Evolutionary conservation across 2,113 vertebrate species (phyloP).

Genomic region (Patagioenas fasciata): DNA sequence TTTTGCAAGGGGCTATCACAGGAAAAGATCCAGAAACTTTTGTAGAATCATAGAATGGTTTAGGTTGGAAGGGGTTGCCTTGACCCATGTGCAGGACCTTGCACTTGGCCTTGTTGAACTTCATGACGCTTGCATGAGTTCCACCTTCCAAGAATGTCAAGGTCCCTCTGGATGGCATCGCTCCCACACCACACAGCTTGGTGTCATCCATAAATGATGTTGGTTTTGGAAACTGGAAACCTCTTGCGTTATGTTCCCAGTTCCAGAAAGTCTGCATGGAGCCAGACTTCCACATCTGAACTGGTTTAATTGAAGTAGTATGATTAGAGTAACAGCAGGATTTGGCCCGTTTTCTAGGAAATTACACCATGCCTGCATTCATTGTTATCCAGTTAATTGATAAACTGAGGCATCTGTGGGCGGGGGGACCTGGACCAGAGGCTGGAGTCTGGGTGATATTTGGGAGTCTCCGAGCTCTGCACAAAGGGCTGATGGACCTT

Average conservation of each 20-base stretch:
- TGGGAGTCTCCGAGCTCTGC: not conserved
- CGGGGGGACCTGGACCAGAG: not conserved
- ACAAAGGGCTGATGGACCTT: not conserved
- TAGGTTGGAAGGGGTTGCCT: no score
- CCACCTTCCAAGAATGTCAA: no score
- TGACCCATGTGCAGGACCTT: no score
- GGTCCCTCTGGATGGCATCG: no score
- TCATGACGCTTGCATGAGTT: no score
- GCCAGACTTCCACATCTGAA: not conserved
- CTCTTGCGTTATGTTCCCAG: rapidly evolving
- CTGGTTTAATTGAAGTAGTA: not conserved
- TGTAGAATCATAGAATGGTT: no score
- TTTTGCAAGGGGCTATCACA: not conserved
- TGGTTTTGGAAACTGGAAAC: not conserved
- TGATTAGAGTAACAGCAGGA: not conserved
- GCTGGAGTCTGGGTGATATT: not conserved
- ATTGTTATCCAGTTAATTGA: not conserved
- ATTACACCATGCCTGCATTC: not conserved
- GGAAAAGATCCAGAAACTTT: not conserved
- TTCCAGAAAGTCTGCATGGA: not conserved
- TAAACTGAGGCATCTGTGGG: constrained; percentile 1
- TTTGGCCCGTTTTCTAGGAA: constrained; percentile 34
- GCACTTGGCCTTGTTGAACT: no score
- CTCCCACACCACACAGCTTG: no score
- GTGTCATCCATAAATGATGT: no score